These are phyloP conservation scores for Chrysodeixis includens DNA, from an alignment of 2,888 invertebrate species.

Conservation along the genomic window DNA sequence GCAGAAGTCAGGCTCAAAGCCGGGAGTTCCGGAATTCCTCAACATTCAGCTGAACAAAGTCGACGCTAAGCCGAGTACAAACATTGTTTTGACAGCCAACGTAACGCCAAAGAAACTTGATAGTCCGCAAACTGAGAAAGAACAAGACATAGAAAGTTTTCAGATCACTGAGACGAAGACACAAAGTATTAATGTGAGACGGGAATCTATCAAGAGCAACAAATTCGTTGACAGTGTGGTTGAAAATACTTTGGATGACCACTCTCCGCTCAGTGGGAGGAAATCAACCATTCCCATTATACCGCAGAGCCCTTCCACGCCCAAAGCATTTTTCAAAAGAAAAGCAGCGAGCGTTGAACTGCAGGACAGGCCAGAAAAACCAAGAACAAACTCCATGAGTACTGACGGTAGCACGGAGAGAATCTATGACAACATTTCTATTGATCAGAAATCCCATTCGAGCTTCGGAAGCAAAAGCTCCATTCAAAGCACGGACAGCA, in stretches of 20 bases:
- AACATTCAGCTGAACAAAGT: conserved; percentile 92
- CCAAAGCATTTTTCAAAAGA: conserved; percentile 86
- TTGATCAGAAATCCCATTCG: conserved; percentile 84
- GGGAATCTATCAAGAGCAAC: conserved; percentile 66
- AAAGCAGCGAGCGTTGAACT: conserved; percentile 89
- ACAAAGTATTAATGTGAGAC: conserved; percentile 64
- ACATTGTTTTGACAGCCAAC: conserved; percentile 91
- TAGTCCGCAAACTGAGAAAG: conserved; percentile 75
- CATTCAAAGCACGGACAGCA: conserved; percentile 84
- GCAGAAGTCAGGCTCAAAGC: conserved; percentile 71
- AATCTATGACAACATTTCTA: conserved; percentile 84
- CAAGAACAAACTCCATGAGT: conserved; percentile 79
- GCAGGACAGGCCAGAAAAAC: conserved; percentile 82
- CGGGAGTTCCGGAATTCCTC: conserved; percentile 91
- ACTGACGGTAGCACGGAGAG: conserved; percentile 84
- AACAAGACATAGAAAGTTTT: conserved; percentile 68
- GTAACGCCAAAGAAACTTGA: conserved; percentile 86
- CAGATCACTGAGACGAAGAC: conserved; percentile 68
- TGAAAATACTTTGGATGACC: conserved; percentile 69
- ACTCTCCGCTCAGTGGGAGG: conserved; percentile 68
- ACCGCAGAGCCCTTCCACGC: conserved; percentile 80
- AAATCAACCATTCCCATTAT: conserved; percentile 64
- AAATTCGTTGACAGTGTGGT: conserved; percentile 69
- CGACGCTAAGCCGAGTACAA: conserved; percentile 90
- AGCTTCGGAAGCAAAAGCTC: conserved; percentile 87